Evolutionary conservation across 92 coral and sea anemone genomes (phyloP).

Genomic region (Zoanthus sansibaricus): DNA sequence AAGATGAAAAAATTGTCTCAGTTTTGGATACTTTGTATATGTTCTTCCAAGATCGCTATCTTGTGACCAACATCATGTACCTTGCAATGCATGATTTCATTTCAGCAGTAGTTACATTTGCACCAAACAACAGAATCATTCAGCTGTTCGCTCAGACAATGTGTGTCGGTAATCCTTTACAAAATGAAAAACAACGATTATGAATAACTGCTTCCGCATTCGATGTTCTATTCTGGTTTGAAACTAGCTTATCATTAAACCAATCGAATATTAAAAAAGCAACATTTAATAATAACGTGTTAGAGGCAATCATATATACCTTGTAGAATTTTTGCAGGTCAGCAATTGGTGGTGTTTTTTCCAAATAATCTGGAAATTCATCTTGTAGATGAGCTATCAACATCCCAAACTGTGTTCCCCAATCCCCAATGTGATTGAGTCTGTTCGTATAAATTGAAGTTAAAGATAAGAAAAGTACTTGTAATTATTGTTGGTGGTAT

Average conservation of each 20-base stretch:
- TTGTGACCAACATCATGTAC: slow-evolving; percentile 74
- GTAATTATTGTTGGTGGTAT: no score
- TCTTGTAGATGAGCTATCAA: slow-evolving; percentile 98
- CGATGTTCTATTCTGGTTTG: no score
- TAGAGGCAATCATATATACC: slow-evolving; percentile 44
- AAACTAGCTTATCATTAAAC: no score
- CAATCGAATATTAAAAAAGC: no score
- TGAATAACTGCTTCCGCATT: no score
- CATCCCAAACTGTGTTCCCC: slow-evolving; percentile 99
- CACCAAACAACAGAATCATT: slow-evolving; percentile 67
- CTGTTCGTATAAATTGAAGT: slow-evolving; percentile 33
- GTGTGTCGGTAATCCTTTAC: slow-evolving; percentile 56
- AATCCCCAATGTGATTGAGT: slow-evolving; percentile 96
- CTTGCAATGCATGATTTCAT: slow-evolving; percentile 88
- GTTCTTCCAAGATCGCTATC: slow-evolving; percentile 89
- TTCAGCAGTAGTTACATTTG: slow-evolving; percentile 80
- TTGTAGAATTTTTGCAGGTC: slow-evolving; percentile 97
- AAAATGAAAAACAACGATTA: no score
- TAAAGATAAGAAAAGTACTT: not conserved
- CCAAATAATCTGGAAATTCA: slow-evolving; percentile 85
- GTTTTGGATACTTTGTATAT: slow-evolving; percentile 79
- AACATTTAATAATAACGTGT: no score
- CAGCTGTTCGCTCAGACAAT: slow-evolving; percentile 93
- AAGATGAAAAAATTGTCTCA: slow-evolving; percentile 87
- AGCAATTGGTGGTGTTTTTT: slow-evolving; percentile 92